Evolutionary conservation across 2,113 vertebrate species (phyloP), one percentile per base, ranked within the genome.

Genomic region (Rhynchopsitta pachyrhyncha): DNA sequence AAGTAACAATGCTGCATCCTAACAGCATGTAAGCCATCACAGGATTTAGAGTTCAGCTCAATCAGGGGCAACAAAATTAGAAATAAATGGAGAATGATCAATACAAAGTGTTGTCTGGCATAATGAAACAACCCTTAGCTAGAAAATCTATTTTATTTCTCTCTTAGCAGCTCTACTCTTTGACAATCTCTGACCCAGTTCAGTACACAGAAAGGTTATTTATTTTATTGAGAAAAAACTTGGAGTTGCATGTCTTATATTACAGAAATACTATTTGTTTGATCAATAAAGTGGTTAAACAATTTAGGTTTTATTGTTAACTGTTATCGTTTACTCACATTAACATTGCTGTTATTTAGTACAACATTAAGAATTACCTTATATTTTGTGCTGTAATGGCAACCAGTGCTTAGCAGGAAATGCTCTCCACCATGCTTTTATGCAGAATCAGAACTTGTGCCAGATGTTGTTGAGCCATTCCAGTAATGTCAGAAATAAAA

Each of bases 1-100:
- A 91, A 2, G 7, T 94, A 97, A 94, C 87, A 96, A 76, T 96
- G 87, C 64, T 96, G 94, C 94, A 97, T 97, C 97, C 98, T 98
- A 98, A 97, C 98, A 98, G 64, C 78, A 0, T 98, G 97, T 98
- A 97, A 98, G 93, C 96, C 92, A 95, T 97, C 96, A 95, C 95
- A 97, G 97, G 96, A 98, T 97, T 98, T 98, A 98, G 94, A 98
- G 92, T 90, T 97, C 95, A 93, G 90, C 96, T 98, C 97, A 98
- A 98, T 98, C 98, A 98, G 96, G 90, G 97, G 97, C 97, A 98
- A 96, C 97, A 98, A 98, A 98, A 98, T 98, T 98, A 98, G 98
- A 98, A 98, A 98, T 98, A 98, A 98, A 98, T 97, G 96, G 96
- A 96, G 86, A 92, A 67, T 37, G 97, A 98, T 98, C 98, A 97